These are phyloP conservation scores for Athalia rosae DNA, from an alignment of 2,888 invertebrate species.

Conservation along the genomic window DNA sequence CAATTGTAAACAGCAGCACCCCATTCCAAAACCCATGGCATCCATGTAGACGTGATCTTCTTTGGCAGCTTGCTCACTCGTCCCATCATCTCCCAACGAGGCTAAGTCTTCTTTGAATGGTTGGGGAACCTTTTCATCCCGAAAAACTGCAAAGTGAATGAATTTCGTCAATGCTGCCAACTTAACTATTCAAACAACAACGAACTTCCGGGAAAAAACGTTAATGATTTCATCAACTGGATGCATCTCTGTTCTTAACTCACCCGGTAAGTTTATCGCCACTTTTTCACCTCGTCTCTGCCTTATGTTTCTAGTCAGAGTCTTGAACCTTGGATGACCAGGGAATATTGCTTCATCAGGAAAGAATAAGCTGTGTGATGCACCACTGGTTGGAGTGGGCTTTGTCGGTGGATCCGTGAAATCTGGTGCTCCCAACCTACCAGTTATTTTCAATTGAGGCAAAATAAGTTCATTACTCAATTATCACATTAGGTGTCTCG, in stretches of 20 bases:
- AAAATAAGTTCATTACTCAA: no score
- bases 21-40: constrained; percentile 99
- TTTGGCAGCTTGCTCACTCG: constrained; percentile 79
- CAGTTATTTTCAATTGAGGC: constrained; percentile 54
- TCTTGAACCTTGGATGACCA: constrained; percentile 97
- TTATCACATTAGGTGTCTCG: no score
- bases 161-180: background rate
- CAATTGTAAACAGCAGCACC: constrained; percentile 96
- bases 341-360: constrained; percentile 95
- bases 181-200: background rate
- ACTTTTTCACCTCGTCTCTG: constrained; percentile 95
- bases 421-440: constrained; percentile 88
- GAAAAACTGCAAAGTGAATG: constrained; percentile 81
- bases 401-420: constrained; percentile 89
- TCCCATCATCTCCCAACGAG: constrained; percentile 80
- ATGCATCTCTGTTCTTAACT: constrained; percentile 58
- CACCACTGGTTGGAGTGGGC: constrained; percentile 83
- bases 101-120: constrained; percentile 83
- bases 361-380: constrained; percentile 91
- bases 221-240: background rate
- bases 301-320: constrained; percentile 94
- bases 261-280: constrained; percentile 96
- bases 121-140: constrained; percentile 89
- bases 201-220: background rate
- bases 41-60: constrained; percentile 98